Evolutionary conservation across 2,888 invertebrate species (phyloP).

Genomic region (Aspidiotus rigidus): DNA sequence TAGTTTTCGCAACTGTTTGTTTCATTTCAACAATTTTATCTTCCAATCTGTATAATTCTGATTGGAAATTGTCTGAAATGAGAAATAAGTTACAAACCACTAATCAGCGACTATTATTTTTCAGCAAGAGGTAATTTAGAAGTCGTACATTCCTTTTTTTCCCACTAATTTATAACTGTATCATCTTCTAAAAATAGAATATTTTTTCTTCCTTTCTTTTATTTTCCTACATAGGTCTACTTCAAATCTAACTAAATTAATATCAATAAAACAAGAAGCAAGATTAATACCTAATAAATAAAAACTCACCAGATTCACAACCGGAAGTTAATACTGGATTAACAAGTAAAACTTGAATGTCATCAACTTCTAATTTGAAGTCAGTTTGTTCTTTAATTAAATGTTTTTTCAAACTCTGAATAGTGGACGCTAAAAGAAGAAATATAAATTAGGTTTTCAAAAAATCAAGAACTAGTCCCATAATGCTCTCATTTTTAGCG

Average conservation of each 20-base stretch:
- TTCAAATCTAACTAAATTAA: no score
- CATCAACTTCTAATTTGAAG: conserved; percentile 72
- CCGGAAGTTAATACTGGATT: conserved; percentile 53
- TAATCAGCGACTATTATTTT: no score
- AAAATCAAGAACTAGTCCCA: background rate
- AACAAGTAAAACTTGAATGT: conserved; percentile 65
- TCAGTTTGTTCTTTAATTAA: conserved; percentile 58
- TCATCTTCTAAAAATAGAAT: no score
- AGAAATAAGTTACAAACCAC: no score
- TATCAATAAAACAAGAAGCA: no score
- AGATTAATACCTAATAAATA: no score
- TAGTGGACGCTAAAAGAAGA: conserved; percentile 18
- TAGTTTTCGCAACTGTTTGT: conserved; percentile 58
- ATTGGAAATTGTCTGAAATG: background rate
- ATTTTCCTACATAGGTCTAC: no score
- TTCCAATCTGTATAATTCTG: conserved; percentile 47
- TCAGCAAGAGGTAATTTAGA: no score
- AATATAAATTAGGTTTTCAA: background rate
- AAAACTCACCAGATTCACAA: conserved; percentile 37
- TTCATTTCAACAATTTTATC: conserved; percentile 58
- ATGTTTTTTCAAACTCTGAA: conserved; percentile 47
- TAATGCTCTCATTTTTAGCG: no score
- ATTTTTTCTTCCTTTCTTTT: no score
- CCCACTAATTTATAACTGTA: no score
- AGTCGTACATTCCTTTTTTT: no score